Base-by-base conservation (phyloP, 1,140 invertebrate genomes). In the Drosophila novamexicana region DNA sequence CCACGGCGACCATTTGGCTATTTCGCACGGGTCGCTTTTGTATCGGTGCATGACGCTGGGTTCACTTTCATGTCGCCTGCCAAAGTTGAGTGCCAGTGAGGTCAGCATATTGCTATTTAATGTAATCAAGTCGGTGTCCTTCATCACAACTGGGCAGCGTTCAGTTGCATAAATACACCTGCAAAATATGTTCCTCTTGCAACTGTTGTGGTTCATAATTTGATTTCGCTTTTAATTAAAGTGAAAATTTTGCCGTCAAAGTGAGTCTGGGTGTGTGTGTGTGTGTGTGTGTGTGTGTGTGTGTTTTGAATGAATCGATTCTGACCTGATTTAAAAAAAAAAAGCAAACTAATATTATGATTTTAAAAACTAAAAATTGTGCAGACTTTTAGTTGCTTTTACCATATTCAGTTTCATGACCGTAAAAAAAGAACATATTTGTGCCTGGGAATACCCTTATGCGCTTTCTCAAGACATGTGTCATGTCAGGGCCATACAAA, bases 401-500 rank as follows among this genome's bases (percentile, higher is more conserved):
- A 12, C n/a, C n/a, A 8, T 2, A 6, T 50, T 29, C 12, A 14
- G 49, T 14, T 32, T 50, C 22, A 29, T 29, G 22, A 34, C 14
- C 6, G 34, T 3, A 22, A 22, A 18, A 22, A 40, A 40, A 40
- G 6, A 42, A 39, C 12, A 54, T 67, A 40, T 47, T 16, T 73
- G 64, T 34, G 40, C 49, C 40, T 68, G 64, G 70, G 56, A 73
- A 73, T 68, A 73, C 40, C 64, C 40, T 47, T 68, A 49, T 73
- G 40, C 57, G 56, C 49, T 36, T 54, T 54, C 64, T 47, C 70
- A 73, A 54, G 64, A 53, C 64, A 53, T 68, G 56, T 68, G 56
- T 73, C 70, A 68, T 68, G 70, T 73, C 70, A 73, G 57, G 70
- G 70, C 49, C 64, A 68, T 40, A 10, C 53, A 66, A 70, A 29